Evolutionary conservation across 2,113 vertebrate species (phyloP), one percentile per base, ranked within the genome.

Genomic region (Scolopax mira): DNA sequence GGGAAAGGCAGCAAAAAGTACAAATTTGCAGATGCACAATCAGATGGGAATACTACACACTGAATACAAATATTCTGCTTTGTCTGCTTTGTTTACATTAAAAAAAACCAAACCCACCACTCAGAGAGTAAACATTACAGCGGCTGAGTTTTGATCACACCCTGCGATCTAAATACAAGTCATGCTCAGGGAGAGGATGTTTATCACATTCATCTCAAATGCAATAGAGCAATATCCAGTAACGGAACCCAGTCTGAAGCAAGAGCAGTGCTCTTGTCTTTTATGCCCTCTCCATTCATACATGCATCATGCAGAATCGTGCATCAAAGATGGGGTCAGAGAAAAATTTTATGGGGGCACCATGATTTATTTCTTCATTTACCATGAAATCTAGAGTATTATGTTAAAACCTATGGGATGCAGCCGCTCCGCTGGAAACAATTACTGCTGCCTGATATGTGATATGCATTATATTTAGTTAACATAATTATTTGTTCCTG

Each of bases 401-500:
- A 88, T 55, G 49, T 79, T 79, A 90, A 96, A 90, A 85, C 80
- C 70, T 95, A 58, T 31, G 90, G 92, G 80, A 93, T 82, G 86
- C 16, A 62, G 73, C 57, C 70, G 62, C 61, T 90, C 80, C 90
- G 79, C 70, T 90, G 88, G 92, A 96, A 95, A 96, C 88, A 95
- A 92, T 93, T 96, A 90, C 62, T 2, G 0, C 73, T 65, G 73
- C 17, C 15, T 89, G 88, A 92, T 89, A 89, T 70, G 83, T 8
- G 18, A 94, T 93, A 92, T 46, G 66, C 78, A 79, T 89, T 92
- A 82, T 90, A 84, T 84, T 89, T 84, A 84, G 69, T 89, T 95
- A 90, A 94, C 75, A 79, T 66, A 93, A 96, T 94, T 94, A 92
- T 92, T 94, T 93, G 70, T 52, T 96, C 77, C 77, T 92, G 61